Conservation (phyloP, 1,140 invertebrate genomes). For the Argopecten irradians region DNA sequence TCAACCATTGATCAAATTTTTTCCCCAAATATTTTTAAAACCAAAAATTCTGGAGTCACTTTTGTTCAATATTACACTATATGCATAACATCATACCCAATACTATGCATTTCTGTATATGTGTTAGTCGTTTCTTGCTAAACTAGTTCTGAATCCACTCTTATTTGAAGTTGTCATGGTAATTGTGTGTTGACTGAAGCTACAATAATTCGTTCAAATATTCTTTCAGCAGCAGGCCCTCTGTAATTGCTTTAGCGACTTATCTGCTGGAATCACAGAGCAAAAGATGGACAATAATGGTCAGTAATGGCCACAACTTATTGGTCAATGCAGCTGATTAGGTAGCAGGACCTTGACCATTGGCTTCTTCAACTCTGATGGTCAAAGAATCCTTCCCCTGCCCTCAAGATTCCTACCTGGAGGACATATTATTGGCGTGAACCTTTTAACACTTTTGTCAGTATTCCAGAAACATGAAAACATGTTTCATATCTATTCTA, state of each 20-base stretch:
- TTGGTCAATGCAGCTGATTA: constrained; percentile 4
- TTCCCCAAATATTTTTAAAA: too few species aligned
- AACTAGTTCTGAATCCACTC: neutral
- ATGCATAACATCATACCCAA: too few species aligned
- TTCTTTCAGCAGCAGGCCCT: neutral
- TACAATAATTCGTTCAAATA: neutral
- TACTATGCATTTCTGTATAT: too few species aligned
- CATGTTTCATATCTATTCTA: neutral
- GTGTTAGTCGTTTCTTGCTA: neutral
- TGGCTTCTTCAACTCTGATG: neutral
- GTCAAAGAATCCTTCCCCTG: neutral
- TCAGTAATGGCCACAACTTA: neutral
- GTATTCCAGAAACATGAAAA: too few species aligned
- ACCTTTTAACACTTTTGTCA: too few species aligned
- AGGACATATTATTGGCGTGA: neutral
- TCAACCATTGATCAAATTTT: too few species aligned
- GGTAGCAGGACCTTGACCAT: neutral
- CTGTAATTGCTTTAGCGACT: neutral
- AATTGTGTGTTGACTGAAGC: neutral
- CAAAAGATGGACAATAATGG: neutral
- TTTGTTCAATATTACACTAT: too few species aligned
- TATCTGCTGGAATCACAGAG: constrained; percentile 15
- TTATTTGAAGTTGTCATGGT: neutral
- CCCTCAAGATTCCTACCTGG: neutral
- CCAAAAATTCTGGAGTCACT: too few species aligned